Evolutionary conservation across 2,797 vertebrate genomes (phyloP).

Genomic region (Adrianichthys oophorus): DNA sequence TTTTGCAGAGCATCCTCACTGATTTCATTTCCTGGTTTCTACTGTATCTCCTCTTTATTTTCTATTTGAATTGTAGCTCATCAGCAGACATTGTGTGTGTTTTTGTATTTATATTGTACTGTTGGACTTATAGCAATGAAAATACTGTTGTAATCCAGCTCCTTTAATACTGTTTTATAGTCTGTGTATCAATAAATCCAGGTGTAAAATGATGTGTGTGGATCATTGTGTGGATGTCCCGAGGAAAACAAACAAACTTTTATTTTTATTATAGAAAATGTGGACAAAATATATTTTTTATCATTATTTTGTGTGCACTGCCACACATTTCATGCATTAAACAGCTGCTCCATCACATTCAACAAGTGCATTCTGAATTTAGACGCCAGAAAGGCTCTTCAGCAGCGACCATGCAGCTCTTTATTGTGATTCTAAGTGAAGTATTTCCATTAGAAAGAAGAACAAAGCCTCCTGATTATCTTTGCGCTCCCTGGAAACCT

Average conservation of each 20-base stretch:
- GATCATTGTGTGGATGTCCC: conserved; percentile 31
- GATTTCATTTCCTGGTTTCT: conserved; percentile 73
- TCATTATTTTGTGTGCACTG: not conserved
- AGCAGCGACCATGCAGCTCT: conserved; percentile 34
- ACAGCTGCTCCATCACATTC: conserved; percentile 48
- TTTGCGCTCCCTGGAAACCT: conserved; percentile 68
- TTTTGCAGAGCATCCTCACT: conserved; percentile 78
- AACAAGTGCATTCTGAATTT: conserved; percentile 50
- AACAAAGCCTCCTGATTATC: conserved; percentile 59
- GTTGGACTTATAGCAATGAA: conserved; percentile 82
- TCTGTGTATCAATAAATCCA: conserved; percentile 86
- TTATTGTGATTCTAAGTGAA: conserved; percentile 57
- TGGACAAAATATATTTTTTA: no score
- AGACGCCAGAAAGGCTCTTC: conserved; percentile 25
- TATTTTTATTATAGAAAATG: not conserved
- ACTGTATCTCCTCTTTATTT: conserved; percentile 68
- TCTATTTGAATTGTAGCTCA: conserved; percentile 78
- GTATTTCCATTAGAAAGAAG: conserved; percentile 66
- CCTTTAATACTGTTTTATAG: conserved; percentile 91
- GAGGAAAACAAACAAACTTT: not conserved
- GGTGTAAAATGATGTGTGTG: conserved; percentile 64
- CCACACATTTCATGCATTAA: conserved; percentile 8
- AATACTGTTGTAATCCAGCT: conserved; percentile 83
- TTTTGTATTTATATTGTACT: conserved; percentile 86
- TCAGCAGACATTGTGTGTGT: conserved; percentile 77